Base-by-base conservation (phyloP, 2,113 vertebrate genomes). In the Junco hyemalis region DNA sequence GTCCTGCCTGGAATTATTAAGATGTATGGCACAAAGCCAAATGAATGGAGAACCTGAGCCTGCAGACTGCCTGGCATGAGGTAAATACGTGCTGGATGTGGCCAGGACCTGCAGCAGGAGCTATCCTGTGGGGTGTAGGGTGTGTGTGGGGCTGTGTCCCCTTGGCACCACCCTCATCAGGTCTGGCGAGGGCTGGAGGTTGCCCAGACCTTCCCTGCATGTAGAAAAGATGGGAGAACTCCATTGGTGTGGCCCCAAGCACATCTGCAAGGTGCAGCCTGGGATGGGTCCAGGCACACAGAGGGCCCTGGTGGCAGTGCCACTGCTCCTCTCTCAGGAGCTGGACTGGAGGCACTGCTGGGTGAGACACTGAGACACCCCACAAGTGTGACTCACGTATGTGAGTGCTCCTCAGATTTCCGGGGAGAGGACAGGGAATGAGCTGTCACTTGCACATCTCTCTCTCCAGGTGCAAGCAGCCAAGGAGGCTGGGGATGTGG, bases 381-480 rank as follows among this genome's bases (percentile, higher is more conserved):
- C 5, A 2, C 7, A 44, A 23, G 10, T 28, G 33, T 65, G 70
- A 28, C 28, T 69, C 31, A 18, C 8, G 2, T 42, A 64, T 73
- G 33, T 42, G 64, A 60, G 29, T 51, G 54, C 40, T 65, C 50
- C 50, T 69, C 38, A 47, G n/a, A 25, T 51, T 35, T 47, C 35
- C 0, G 0, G 18, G 51, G 24, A 61, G 24, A 61, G 31, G 12
- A 42, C 0, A 1, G 45, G 56, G 17, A 44, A 18, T 0, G 1
- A 54, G 16, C 8, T 0, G 1, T 21, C 2, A 2, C 38, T 69
- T 56, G 29, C n/a, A 51, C 42, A 3, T 45, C n/a, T 42, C n/a
- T 42, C 59, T 66, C 47, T 74, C 35, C 28, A 14, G 4, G 9
- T 11, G 51, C 35, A 50, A 79, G 20, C 28, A 15, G 22, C 8